These are phyloP conservation scores for Paelopatides confundens DNA, from an alignment of 53 echinoderm and acorn worm species.

Conservation along the genomic window DNA sequence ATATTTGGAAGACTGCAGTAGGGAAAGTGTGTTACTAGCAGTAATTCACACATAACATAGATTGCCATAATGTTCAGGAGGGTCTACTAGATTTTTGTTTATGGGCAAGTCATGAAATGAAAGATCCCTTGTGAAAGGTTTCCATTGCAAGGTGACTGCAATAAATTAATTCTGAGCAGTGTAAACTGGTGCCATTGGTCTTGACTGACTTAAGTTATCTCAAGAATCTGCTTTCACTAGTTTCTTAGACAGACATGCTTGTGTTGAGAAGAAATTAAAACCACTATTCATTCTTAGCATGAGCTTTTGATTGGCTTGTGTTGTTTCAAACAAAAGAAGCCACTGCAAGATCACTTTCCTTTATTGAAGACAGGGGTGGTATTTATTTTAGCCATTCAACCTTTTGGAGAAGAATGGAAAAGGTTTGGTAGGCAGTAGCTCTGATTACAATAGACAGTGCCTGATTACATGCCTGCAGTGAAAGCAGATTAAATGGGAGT, in stretches of 20 bases:
- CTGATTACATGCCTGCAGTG: slow-evolving; percentile 42
- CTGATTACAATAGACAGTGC: slow-evolving; percentile 18
- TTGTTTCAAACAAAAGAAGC: slow-evolving; percentile 41
- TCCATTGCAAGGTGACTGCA: too few relatives aligned
- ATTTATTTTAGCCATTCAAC: slow-evolving; percentile 37
- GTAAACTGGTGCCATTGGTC: too few relatives aligned
- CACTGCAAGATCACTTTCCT: neutral
- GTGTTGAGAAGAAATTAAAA: slow-evolving; percentile 14
- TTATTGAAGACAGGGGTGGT: slow-evolving; percentile 23
- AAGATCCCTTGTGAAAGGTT: too few relatives aligned
- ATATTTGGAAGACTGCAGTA: too few relatives aligned
- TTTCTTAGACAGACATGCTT: neutral
- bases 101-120: too few relatives aligned
- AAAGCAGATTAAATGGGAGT: slow-evolving; percentile 11
- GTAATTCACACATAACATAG: too few relatives aligned
- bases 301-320: slow-evolving; percentile 37
- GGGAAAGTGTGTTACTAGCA: too few relatives aligned
- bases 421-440: neutral
- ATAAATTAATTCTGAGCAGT: too few relatives aligned
- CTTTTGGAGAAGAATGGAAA: neutral
- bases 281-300: slow-evolving; percentile 15
- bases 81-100: too few relatives aligned
- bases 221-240: neutral
- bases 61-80: too few relatives aligned
- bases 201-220: too few relatives aligned